These are phyloP conservation scores for Plecturocebus donacophilus DNA, from an alignment of 2,113 vertebrate species.

Conservation along the genomic window DNA sequence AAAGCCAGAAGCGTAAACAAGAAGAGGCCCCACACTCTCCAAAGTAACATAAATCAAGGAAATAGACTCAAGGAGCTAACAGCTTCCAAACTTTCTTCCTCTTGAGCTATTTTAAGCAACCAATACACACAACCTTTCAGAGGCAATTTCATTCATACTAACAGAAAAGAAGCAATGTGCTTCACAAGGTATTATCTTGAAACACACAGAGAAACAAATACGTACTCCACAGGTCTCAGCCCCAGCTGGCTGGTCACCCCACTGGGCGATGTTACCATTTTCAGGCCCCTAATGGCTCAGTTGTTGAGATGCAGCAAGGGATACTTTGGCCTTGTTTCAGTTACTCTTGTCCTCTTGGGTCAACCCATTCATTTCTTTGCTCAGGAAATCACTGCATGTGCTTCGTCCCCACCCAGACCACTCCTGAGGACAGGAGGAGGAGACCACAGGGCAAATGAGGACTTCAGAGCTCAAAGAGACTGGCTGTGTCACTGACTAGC, in stretches of 20 bases:
- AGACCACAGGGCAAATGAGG: neutral
- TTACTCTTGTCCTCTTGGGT: neutral
- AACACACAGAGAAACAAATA: neutral
- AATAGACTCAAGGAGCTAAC: slow-evolving; percentile 44
- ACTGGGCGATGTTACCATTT: neutral
- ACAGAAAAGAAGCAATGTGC: neutral
- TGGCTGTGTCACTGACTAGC: neutral
- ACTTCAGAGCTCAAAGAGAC: neutral
- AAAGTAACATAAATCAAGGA: slow-evolving; percentile 70
- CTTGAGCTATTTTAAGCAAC: slow-evolving; percentile 72
- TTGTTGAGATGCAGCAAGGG: neutral
- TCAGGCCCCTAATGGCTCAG: neutral
- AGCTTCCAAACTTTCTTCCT: slow-evolving; percentile 71
- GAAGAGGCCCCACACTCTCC: neutral
- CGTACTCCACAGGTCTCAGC: neutral
- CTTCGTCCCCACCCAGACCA: neutral
- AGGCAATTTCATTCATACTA: slow-evolving; percentile 66
- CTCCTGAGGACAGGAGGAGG: neutral
- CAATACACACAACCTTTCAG: slow-evolving; percentile 32
- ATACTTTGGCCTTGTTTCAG: neutral
- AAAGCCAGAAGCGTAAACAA: slow-evolving; percentile 58
- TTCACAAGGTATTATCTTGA: slow-evolving; percentile 2
- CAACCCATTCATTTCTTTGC: slow-evolving; percentile 45
- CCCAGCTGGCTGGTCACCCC: neutral
- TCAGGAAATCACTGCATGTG: neutral